phyloP scores from a whole-genome alignment of 1,140 invertebrate species.

The Cotesia glomerata region DNA sequence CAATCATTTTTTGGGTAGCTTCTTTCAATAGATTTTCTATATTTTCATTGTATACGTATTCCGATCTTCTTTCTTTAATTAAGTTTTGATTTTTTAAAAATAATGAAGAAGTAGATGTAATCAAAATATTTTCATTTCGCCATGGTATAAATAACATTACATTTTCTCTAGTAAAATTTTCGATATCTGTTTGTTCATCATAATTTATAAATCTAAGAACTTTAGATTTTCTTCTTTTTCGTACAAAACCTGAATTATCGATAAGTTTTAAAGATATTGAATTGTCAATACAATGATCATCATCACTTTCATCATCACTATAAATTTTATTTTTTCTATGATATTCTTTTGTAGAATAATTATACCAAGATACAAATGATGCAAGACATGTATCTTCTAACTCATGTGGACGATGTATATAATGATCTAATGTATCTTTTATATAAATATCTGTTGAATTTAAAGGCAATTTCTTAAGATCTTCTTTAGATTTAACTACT shows the following conservation, averaged over 20 bases:
- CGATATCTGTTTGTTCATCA: conserved; percentile 33
- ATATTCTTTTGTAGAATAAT: not conserved
- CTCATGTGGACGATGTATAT: not conserved
- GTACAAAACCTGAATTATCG: not conserved
- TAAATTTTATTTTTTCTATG: conserved; percentile 1
- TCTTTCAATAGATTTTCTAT: not conserved
- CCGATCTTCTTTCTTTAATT: conserved; percentile 1
- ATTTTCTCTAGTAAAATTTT: conserved; percentile 39
- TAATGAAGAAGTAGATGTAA: conserved; percentile 25
- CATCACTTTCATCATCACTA: conserved; percentile 9
- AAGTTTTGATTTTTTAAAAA: conserved; percentile 14
- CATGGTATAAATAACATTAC: conserved; percentile 39
- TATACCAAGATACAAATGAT: conserved; percentile 13
- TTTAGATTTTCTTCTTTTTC: not conserved
- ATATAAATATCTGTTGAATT: conserved; percentile 24
- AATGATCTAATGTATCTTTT: conserved; percentile 28
- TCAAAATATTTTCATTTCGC: conserved; percentile 39
- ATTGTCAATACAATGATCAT: conserved; percentile 7
- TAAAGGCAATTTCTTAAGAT: conserved; percentile 4
- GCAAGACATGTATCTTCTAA: conserved; percentile 24
- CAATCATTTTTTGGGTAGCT: not conserved
- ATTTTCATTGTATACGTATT: conserved; percentile 17
- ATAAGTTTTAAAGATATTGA: too few relatives aligned
- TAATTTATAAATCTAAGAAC: conserved; percentile 26
- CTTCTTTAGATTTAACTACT: conserved; percentile 18